These are phyloP conservation scores for Solenopsis fugax DNA, from an alignment of 1,140 invertebrate species.

Conservation along the genomic window DNA sequence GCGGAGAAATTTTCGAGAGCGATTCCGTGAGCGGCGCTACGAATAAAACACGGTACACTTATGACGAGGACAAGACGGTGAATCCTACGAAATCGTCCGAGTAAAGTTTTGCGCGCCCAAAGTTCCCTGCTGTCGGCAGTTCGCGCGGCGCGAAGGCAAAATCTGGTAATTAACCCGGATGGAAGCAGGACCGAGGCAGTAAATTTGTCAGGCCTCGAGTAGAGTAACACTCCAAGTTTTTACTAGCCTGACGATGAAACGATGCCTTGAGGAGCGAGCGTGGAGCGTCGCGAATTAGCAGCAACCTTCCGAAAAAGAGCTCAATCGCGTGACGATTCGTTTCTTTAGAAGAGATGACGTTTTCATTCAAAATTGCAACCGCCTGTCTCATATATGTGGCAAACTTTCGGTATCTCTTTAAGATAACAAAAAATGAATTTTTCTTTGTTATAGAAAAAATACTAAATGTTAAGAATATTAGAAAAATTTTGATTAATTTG, in stretches of 20 bases:
- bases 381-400: not conserved
- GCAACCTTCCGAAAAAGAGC: slow-evolving; percentile 24
- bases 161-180: slow-evolving; percentile 78
- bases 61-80: not conserved
- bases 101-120: slow-evolving; percentile 74
- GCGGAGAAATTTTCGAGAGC: slow-evolving; percentile 18
- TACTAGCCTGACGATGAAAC: slow-evolving; percentile 68
- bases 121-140: slow-evolving; percentile 43
- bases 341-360: not conserved
- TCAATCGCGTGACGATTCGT: slow-evolving; percentile 6
- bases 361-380: not conserved
- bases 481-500: not conserved
- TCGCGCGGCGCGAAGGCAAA: slow-evolving; percentile 69
- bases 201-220: slow-evolving; percentile 75
- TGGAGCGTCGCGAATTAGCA: slow-evolving; percentile 7
- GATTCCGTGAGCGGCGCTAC: not conserved
- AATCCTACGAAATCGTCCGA: slow-evolving; percentile 55
- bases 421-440: not conserved
- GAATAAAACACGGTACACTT: slow-evolving; percentile 44
- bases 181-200: slow-evolving; percentile 75
- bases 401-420: not conserved
- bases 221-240: slow-evolving; percentile 75
- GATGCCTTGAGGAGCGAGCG: slow-evolving; percentile 32
- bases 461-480: not conserved
- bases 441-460: not conserved